Conservation (phyloP, 2,797 vertebrate genomes). For the Merluccius polli region DNA sequence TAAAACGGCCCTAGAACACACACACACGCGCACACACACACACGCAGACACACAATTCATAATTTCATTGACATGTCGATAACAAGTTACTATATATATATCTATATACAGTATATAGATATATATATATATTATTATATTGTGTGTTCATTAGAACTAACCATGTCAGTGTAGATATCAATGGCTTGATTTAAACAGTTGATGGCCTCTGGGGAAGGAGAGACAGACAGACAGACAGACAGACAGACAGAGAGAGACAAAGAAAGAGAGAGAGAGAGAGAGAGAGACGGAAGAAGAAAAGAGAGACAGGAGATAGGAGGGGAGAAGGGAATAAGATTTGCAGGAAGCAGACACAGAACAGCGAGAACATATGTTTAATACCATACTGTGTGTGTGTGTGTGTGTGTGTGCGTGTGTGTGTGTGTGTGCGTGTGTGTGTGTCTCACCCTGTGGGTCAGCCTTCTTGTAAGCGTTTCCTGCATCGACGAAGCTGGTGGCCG, state of each 20-base stretch:
- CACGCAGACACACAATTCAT: slow-evolving; percentile 3
- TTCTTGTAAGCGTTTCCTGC: slow-evolving; percentile 98
- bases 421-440: too few species aligned
- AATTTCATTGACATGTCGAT: background rate
- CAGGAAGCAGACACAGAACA: background rate
- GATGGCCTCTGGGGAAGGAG: slow-evolving; percentile 89
- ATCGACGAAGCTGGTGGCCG: slow-evolving; percentile 94
- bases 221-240: slow-evolving; percentile 8
- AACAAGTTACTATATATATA: background rate
- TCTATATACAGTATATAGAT: too few species aligned
- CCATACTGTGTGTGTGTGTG: too few species aligned
- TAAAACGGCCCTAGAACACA: slow-evolving; percentile 69
- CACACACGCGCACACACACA: slow-evolving; percentile 21
- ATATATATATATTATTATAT: background rate
- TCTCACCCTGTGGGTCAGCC: slow-evolving; percentile 91
- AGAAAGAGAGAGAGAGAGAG: background rate
- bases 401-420: too few species aligned
- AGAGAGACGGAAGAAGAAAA: background rate
- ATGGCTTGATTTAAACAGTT: slow-evolving; percentile 99
- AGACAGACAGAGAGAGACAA: background rate
- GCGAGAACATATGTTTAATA: background rate
- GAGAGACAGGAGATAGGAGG: background rate
- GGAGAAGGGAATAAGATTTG: background rate
- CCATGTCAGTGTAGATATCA: slow-evolving; percentile 99
- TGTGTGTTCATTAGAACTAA: slow-evolving; percentile 60